Percentiles rank a stretch among this genome's conserved stretches.
phyloP scores from a whole-genome alignment of 2,888 invertebrate species.

The Pollenia angustigena region DNA sequence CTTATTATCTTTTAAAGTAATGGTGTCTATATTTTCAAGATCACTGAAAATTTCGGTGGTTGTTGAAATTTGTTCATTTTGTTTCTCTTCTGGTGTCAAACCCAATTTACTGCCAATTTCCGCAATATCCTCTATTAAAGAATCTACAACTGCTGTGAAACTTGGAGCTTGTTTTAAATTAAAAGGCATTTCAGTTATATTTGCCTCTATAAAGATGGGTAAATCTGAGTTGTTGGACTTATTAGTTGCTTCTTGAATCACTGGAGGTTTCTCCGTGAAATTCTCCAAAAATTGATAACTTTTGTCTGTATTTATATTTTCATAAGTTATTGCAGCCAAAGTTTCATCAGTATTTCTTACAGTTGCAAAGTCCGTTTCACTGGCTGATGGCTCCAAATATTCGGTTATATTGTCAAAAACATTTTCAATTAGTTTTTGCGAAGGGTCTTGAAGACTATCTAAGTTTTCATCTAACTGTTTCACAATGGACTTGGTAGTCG shows the following conservation, averaged over 20 bases:
- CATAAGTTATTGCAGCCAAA: neutral
- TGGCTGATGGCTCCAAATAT: neutral
- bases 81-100: neutral
- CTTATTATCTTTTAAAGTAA: too few species aligned
- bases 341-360: neutral
- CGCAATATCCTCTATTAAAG: conserved; percentile 8
- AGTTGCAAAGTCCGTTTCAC: neutral
- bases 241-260: neutral
- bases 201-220: neutral
- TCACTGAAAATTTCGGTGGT: neutral
- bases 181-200: too few species aligned
- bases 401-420: neutral
- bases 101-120: conserved; percentile 16
- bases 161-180: neutral
- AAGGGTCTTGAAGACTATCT: neutral
- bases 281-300: neutral
- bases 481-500: neutral
- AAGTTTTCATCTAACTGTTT: neutral
- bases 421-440: neutral
- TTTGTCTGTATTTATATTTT: neutral
- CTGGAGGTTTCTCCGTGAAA: too few species aligned
- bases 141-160: conserved; percentile 1
- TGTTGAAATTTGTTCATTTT: neutral
- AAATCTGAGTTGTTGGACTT: neutral
- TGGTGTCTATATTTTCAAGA: neutral